These are phyloP conservation scores for Zaprionus lineosus DNA, from an alignment of 2,888 invertebrate species.

Conservation along the genomic window DNA sequence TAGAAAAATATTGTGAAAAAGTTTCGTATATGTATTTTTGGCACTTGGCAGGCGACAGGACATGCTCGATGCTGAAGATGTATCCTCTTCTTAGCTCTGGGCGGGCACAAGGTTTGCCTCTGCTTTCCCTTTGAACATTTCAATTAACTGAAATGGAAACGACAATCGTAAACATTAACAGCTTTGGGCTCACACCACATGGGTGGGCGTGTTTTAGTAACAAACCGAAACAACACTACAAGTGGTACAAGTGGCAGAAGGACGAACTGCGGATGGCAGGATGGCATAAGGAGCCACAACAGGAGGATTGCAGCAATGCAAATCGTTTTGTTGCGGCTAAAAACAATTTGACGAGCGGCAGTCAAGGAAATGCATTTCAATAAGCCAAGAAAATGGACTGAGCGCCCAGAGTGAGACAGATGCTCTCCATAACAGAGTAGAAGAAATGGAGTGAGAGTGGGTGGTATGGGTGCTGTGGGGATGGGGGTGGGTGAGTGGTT, in stretches of 20 bases:
- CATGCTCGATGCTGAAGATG: neutral
- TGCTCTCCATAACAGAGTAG: neutral
- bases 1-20: slow-evolving; percentile 9
- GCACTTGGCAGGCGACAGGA: slow-evolving; percentile 14
- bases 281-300: slow-evolving; percentile 13
- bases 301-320: slow-evolving; percentile 61
- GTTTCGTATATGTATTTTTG: slow-evolving; percentile 7
- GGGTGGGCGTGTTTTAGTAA: too few relatives aligned
- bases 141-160: slow-evolving; percentile 72
- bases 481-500: neutral
- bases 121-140: slow-evolving; percentile 44
- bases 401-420: slow-evolving; percentile 21
- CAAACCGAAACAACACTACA: too few relatives aligned
- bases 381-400: slow-evolving; percentile 53
- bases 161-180: slow-evolving; percentile 70
- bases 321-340: slow-evolving; percentile 59
- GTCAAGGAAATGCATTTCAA: slow-evolving; percentile 64
- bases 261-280: slow-evolving; percentile 2
- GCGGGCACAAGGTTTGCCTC: slow-evolving; percentile 5
- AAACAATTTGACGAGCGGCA: slow-evolving; percentile 54
- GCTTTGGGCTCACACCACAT: slow-evolving; percentile 46
- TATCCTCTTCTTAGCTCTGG: slow-evolving; percentile 14
- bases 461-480: neutral
- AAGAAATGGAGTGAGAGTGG: neutral
- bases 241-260: too few relatives aligned